Conservation (phyloP, 2,113 vertebrate species). For the Callocephalon fimbriatum region DNA sequence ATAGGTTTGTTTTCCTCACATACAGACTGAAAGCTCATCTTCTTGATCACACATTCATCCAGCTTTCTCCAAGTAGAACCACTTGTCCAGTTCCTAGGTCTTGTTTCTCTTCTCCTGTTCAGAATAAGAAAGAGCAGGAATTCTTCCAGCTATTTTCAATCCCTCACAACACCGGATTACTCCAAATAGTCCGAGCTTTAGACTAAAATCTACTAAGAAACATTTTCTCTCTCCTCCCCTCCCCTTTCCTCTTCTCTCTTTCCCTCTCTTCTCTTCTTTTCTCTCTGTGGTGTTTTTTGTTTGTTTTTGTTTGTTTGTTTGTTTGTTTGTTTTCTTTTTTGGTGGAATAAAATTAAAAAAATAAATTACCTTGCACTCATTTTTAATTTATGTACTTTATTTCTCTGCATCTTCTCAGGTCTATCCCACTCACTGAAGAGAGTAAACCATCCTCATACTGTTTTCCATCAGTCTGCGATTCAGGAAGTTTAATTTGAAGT, state of each 20-base stretch:
- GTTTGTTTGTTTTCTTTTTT: background rate
- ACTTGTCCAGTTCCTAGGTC: background rate
- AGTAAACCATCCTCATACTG: background rate
- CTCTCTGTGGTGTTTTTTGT: background rate
- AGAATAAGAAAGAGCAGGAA: background rate
- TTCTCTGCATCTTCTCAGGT: background rate
- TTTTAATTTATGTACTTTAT: background rate
- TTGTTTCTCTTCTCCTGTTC: background rate
- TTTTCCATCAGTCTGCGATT: background rate
- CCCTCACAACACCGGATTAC: background rate
- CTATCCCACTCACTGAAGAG: background rate
- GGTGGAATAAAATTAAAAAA: background rate
- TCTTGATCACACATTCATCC: background rate
- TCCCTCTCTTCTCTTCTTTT: background rate
- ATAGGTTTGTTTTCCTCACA: background rate
- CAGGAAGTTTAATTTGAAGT: background rate
- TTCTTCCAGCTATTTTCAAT: background rate
- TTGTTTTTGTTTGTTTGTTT: no score
- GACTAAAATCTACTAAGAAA: background rate
- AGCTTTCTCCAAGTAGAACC: background rate
- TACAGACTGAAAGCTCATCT: background rate
- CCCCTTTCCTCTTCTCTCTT: no score
- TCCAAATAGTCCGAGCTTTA: background rate
- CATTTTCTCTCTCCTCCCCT: background rate
- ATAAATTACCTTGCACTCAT: background rate